Evolutionary conservation across 2,113 vertebrate genomes (phyloP).

Genomic region (Podarcis muralis): DNA sequence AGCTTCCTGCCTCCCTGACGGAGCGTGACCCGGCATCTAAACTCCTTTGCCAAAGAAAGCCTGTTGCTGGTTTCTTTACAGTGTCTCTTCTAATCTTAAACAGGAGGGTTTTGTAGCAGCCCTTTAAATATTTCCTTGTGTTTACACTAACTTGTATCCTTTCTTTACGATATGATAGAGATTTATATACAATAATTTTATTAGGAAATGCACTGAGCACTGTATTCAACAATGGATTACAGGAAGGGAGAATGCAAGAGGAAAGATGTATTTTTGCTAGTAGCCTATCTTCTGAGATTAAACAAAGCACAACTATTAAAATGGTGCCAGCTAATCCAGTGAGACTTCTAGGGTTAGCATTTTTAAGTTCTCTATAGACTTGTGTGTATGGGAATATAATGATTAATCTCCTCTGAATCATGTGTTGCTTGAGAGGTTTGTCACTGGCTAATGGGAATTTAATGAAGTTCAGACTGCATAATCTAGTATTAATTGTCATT

Average conservation of each 20-base stretch:
- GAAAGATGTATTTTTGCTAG: slow-evolving; percentile 81
- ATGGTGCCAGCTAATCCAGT: slow-evolving; percentile 66
- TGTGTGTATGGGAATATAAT: slow-evolving; percentile 69
- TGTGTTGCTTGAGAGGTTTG: slow-evolving; percentile 60
- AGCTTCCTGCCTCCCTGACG: too few relatives aligned
- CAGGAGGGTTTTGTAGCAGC: slow-evolving; percentile 61
- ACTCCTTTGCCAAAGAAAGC: too few relatives aligned
- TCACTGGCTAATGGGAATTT: slow-evolving; percentile 67
- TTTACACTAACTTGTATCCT: slow-evolving; percentile 70
- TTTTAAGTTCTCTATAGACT: slow-evolving; percentile 73
- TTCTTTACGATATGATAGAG: slow-evolving; percentile 58
- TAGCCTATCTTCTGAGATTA: slow-evolving; percentile 75
- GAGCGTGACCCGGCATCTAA: too few relatives aligned
- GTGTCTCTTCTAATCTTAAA: slow-evolving; percentile 12
- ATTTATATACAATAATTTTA: slow-evolving; percentile 70
- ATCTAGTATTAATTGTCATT: slow-evolving; percentile 60
- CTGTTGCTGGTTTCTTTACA: slow-evolving; percentile 20
- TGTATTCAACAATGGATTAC: slow-evolving; percentile 66
- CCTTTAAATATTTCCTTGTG: slow-evolving; percentile 62
- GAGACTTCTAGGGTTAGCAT: slow-evolving; percentile 71
- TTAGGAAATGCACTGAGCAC: slow-evolving; percentile 82
- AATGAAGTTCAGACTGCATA: slow-evolving; percentile 65
- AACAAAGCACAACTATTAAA: slow-evolving; percentile 78
- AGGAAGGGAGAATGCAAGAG: slow-evolving; percentile 69
- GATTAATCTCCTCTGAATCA: slow-evolving; percentile 63